A percentile compares a stretch with the other conserved stretches of the same genome.
These are phyloP conservation scores for Entomyzon cyanotis DNA, from an alignment of 2,113 vertebrate genomes.

Conservation along the genomic window DNA sequence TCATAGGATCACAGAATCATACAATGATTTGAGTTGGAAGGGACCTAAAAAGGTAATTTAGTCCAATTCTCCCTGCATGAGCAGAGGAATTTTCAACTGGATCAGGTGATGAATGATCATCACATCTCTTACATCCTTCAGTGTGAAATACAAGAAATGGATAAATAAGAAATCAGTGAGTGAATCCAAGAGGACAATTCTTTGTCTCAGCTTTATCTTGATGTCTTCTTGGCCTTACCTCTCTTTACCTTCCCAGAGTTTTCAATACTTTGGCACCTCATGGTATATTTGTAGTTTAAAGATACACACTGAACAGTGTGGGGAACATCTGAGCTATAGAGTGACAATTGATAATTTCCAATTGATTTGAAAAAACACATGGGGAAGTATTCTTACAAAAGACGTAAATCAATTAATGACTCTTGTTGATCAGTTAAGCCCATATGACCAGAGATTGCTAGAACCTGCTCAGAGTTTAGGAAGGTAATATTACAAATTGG, in stretches of 20 bases:
- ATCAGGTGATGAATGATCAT: background rate
- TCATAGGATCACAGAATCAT: background rate
- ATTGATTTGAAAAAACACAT: background rate
- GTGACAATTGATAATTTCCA: background rate
- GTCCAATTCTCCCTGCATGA: background rate
- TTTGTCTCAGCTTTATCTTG: background rate
- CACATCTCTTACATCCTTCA: background rate
- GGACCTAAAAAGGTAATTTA: background rate
- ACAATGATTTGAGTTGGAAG: background rate
- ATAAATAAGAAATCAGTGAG: background rate
- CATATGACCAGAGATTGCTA: background rate
- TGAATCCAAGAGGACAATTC: background rate
- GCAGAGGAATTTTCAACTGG: background rate
- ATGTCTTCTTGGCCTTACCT: background rate
- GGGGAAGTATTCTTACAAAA: background rate
- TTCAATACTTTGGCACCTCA: background rate
- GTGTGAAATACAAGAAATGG: background rate
- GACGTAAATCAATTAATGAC: background rate
- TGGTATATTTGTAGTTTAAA: background rate
- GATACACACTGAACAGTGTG: background rate
- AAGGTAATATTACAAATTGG: background rate
- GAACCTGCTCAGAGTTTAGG: background rate
- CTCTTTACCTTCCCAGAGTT: background rate
- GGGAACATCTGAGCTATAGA: background rate
- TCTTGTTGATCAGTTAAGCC: background rate